phyloP scores from a whole-genome alignment of 2,797 vertebrate species.

The Hypotaenidia okinawae region DNA sequence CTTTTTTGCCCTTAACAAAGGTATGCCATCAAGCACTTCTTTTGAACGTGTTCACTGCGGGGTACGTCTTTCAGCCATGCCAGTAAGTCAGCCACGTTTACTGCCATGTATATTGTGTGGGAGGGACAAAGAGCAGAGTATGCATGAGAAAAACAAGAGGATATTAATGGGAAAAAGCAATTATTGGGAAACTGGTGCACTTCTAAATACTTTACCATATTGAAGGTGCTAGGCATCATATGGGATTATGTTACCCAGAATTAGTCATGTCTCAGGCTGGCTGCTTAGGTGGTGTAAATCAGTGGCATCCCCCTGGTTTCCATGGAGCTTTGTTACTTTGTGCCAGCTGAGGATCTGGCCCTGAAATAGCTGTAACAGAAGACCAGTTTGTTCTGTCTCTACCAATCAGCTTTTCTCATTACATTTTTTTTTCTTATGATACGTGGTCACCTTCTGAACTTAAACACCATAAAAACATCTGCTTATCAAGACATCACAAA shows the following conservation, averaged over 20 bases:
- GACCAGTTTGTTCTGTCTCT: constrained; percentile 8
- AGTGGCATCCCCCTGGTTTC: not conserved
- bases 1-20: not conserved
- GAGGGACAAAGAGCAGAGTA: not conserved
- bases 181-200: not conserved
- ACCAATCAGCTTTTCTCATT: not conserved
- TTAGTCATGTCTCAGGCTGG: not conserved
- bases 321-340: constrained; percentile 26
- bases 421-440: not conserved
- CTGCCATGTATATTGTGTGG: not conserved
- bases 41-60: not conserved
- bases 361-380: constrained; percentile 30
- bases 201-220: not conserved
- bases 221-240: not conserved
- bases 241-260: not conserved
- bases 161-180: not conserved
- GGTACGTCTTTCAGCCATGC: not conserved
- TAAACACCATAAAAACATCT: constrained; percentile 4
- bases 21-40: not conserved
- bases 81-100: not conserved
- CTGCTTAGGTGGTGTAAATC: constrained; percentile 41
- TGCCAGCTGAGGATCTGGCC: not conserved
- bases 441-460: constrained; percentile 45
- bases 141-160: not conserved
- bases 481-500: constrained; percentile 42